Base-by-base conservation (phyloP, 2,888 invertebrate genomes). In the Cenopis cana region DNA sequence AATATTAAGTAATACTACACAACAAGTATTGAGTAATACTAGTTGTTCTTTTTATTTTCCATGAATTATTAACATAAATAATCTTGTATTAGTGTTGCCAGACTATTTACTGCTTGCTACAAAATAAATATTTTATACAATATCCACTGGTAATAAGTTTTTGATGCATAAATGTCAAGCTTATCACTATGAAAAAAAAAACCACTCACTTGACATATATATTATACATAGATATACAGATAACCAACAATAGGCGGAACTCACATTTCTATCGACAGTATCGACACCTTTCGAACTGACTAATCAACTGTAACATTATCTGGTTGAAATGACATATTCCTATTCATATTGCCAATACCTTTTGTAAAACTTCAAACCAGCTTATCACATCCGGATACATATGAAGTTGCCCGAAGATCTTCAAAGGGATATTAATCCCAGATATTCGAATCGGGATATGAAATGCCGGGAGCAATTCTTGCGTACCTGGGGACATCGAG, bases 341-440 rank as follows among this genome's bases (percentile, higher is more conserved):
- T 17, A 33, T 24, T 24, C 24, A 4, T 24, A 24, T 24, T n/a
- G n/a, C 9, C 12, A 20, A 20, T 18, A 64, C 3, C 10, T 33
- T 50, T 12, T 18, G 1, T 20, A 62, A 64, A 64, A 54, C 38
- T 52, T 36, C 52, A 24, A 54, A 54, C 18, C 54, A 54, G 52
- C 36, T 62, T 69, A 62, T 62, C 54, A 69, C 54, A 55, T 46
- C 20, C 41, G 41, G 61, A 49, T 46, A 62, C 55, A 61, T 38
- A 62, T 55, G 55, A 55, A 55, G 55, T 62, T 54, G 46, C 36
- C 46, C 55, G 49, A 33, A 55, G 57, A 65, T 66, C n/a, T 70
- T 60, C 70, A 70, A 70, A 70, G 70, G 65, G 54, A 70, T 70
- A 70, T 66, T 65, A 70, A 70, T 70, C 70, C 52, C 65, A 60